phyloP scores from a whole-genome alignment of 2,797 vertebrate species.

The Gadopsis marmoratus region DNA sequence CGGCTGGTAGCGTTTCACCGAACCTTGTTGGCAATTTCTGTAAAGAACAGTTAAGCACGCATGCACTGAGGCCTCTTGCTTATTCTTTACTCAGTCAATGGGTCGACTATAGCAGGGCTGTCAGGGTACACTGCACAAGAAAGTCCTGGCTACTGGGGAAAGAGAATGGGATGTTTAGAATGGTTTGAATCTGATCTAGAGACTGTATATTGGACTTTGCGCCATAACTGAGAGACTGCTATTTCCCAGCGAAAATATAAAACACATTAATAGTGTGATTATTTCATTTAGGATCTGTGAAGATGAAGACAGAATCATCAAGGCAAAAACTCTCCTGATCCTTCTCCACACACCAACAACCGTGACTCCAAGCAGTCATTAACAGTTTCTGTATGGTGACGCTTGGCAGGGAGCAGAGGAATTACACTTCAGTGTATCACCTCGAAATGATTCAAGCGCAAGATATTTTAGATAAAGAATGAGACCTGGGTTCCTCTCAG shows the following conservation, averaged over 20 bases:
- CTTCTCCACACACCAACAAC: background rate
- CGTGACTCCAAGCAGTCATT: background rate
- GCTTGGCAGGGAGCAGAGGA: too few relatives aligned
- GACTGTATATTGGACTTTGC: background rate
- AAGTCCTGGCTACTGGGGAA: background rate
- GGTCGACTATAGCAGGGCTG: background rate
- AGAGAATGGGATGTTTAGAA: background rate
- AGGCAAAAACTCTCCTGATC: background rate
- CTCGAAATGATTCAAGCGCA: background rate
- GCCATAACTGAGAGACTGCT: background rate
- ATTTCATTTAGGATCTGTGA: background rate
- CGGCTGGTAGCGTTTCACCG: background rate
- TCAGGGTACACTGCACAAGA: background rate
- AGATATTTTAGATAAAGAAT: background rate
- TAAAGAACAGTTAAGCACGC: slow-evolving; percentile 3
- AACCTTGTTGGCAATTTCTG: background rate
- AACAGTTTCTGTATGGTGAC: background rate
- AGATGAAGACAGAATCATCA: background rate
- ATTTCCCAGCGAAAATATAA: background rate
- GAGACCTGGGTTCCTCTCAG: background rate
- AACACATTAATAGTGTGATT: background rate
- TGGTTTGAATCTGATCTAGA: background rate
- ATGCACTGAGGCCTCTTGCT: background rate
- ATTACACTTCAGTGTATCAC: background rate
- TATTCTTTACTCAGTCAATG: background rate